Base-by-base conservation (phyloP, 2,113 vertebrate genomes). In the Mesitornis unicolor region DNA sequence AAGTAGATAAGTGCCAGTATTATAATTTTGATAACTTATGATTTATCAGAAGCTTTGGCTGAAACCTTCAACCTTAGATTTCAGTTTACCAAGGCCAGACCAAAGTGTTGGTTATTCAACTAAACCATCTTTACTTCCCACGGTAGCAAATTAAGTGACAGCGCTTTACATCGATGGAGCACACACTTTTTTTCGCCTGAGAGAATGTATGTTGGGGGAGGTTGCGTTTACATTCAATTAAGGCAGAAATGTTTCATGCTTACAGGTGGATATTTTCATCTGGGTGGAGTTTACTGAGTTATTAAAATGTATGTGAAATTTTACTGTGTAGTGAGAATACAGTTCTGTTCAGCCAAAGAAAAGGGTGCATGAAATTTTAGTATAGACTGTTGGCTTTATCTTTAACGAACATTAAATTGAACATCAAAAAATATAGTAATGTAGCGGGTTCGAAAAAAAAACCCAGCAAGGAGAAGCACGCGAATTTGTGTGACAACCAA, bases 391-490 rank as follows among this genome's bases (percentile, higher is more conserved):
- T 95, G 91, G 97, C 95, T 98, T 98, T 98, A 98, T 98, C 98
- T 98, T 97, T 97, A 97, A 98, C 97, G 95, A 98, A 98, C 98
- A 98, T 98, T 98, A 97, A 98, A 98, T 98, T 97, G 95, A 97
- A 97, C 98, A 98, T 98, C 97, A 98, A 98, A 98, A 96, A 96
- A 91, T 94, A 87, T 26, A 97, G 96, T 95, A 97, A 97, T 93
- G 96, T 95, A 96, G 96, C 2, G 82, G 77, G 78, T 90, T 97
- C 31, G 8, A 51, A 82, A 95, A 96, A 94, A 95, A 89, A 87
- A 69, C n/a, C n/a, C 48, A 71, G 91, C 71, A 95, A 96, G 93
- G 79, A 95, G 95, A 96, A 96, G 87, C 77, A 94, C 45, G 51
- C 7, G 70, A 96, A 97, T 97, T 96, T 97, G 93, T 98, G 97